Evolutionary conservation across 2,888 invertebrate genomes (phyloP).

Genomic region (Acanthosoma haemorrhoidale): DNA sequence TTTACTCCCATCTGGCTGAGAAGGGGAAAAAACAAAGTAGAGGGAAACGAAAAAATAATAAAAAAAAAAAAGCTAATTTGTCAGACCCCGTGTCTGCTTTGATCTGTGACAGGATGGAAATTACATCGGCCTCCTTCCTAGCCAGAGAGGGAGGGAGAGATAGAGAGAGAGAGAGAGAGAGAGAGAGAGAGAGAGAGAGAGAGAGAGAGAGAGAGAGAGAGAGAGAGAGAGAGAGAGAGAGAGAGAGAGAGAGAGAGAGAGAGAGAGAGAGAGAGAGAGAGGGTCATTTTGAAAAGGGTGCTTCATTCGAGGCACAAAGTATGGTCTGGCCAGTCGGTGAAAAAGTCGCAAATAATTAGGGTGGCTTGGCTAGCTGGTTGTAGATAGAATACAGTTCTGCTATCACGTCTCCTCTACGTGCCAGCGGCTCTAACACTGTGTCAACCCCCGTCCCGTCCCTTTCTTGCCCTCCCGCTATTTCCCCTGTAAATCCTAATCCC

Average conservation of each 20-base stretch:
- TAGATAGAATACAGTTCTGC: neutral
- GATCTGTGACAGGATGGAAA: slow-evolving; percentile 6
- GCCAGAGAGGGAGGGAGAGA: no score
- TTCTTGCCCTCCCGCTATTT: neutral
- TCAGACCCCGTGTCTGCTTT: neutral
- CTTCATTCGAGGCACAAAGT: neutral
- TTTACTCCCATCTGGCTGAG: neutral
- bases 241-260: no score
- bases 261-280: no score
- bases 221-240: no score
- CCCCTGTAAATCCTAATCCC: neutral
- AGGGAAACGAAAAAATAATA: neutral
- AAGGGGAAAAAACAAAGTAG: neutral
- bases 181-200: no score
- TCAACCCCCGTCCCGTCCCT: no score
- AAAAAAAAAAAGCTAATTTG: slow-evolving; percentile 15
- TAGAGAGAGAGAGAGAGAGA: no score
- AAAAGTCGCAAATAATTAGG: slow-evolving; percentile 1
- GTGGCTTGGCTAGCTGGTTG: neutral
- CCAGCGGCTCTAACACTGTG: no score
- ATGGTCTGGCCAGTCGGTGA: no score
- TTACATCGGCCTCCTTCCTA: neutral
- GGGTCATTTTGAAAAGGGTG: neutral
- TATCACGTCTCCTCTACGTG: neutral
- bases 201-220: no score